phyloP scores from a whole-genome alignment of 2,113 vertebrate genomes.

The Eulacestoma nigropectus region DNA sequence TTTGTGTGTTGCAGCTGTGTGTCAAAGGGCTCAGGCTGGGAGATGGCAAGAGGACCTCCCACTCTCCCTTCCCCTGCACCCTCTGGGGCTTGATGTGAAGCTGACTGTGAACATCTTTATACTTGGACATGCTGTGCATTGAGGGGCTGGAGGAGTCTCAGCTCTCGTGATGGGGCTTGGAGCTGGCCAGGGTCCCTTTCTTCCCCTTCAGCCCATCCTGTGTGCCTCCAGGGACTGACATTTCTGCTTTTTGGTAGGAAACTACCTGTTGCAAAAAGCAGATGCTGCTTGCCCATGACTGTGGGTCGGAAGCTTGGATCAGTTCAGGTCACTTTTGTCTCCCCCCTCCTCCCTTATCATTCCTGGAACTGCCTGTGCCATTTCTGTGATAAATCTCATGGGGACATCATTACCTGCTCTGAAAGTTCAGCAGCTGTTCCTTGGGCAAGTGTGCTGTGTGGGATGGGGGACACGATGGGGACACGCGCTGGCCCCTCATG shows the following conservation, averaged over 20 bases:
- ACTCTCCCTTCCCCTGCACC: fast-evolving
- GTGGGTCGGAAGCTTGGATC: neutral
- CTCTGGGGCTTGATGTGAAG: fast-evolving
- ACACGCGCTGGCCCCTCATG: fast-evolving
- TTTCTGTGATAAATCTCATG: fast-evolving
- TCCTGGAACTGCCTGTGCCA: neutral
- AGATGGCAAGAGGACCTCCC: neutral
- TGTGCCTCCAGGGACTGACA: neutral
- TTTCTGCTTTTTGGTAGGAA: neutral
- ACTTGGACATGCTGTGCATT: fast-evolving
- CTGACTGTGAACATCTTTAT: neutral
- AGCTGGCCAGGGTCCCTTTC: neutral
- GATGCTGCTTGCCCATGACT: fast-evolving
- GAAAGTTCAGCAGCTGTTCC: neutral
- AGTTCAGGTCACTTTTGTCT: neutral
- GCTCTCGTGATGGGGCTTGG: neutral
- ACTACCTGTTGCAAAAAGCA: fast-evolving
- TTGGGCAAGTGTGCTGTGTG: neutral
- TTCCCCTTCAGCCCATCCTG: neutral
- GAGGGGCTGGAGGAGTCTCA: neutral
- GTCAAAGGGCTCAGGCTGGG: neutral
- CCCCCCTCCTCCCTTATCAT: neutral
- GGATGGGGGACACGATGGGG: neutral
- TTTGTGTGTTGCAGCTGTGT: neutral
- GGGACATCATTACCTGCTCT: neutral